These are phyloP conservation scores for Amia ocellicauda DNA, from an alignment of 2,113 vertebrate genomes.

Conservation along the genomic window DNA sequence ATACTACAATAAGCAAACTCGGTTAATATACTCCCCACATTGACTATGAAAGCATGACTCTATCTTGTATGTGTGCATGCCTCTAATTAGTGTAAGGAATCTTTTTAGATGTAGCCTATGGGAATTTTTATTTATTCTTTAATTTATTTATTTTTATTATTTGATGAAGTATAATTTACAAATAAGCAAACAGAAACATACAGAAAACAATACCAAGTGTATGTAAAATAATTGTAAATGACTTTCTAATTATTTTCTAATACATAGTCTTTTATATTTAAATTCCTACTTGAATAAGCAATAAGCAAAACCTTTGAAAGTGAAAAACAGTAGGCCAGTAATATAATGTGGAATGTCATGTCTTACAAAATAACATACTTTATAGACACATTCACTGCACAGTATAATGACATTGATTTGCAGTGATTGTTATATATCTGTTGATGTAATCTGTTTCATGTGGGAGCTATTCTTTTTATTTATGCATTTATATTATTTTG, in stretches of 20 bases:
- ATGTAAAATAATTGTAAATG: conserved; percentile 66
- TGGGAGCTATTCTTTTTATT: conserved; percentile 27
- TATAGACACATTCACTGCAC: conserved; percentile 54
- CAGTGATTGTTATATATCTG: conserved; percentile 35
- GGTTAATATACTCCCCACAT: conserved; percentile 58
- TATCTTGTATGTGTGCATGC: conserved; percentile 68
- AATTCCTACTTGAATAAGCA: conserved; percentile 55
- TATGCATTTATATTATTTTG: conserved; percentile 24
- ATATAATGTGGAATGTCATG: conserved; percentile 60
- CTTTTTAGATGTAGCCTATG: conserved; percentile 48
- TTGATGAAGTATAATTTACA: conserved; percentile 40
- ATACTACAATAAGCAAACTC: conserved; percentile 47
- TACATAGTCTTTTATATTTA: conserved; percentile 56
- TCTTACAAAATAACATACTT: conserved; percentile 36
- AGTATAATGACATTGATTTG: conserved; percentile 37
- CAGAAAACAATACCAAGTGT: conserved; percentile 47
- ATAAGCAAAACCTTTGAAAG: conserved; percentile 47
- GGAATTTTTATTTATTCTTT: conserved; percentile 41
- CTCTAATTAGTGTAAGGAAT: conserved; percentile 49
- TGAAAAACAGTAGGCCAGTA: conserved; percentile 59
- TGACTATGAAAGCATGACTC: conserved; percentile 69
- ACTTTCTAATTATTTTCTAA: conserved; percentile 69
- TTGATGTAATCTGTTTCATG: conserved; percentile 36
- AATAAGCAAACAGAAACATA: conserved; percentile 46
- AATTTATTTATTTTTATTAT: conserved; percentile 48